phyloP scores from a whole-genome alignment of 2,797 vertebrate genomes.

The Anniella stebbinsi region DNA sequence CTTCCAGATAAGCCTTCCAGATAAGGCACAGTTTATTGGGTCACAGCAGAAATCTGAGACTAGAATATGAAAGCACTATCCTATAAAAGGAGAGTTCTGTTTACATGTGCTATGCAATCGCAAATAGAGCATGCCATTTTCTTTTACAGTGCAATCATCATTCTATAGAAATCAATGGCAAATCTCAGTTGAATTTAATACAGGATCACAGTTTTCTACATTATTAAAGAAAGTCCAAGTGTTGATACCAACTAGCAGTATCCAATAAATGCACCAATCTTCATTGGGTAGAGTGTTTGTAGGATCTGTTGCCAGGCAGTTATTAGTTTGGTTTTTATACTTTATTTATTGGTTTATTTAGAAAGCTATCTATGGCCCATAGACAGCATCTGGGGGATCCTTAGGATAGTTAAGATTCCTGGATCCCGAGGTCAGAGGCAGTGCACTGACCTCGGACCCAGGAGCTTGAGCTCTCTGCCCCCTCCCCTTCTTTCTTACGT shows the following conservation, averaged over 20 bases:
- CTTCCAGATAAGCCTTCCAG: constrained; percentile 17
- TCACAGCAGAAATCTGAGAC: background rate
- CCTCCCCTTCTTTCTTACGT: too few species aligned
- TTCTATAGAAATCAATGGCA: background rate
- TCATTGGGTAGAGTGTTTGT: constrained; percentile 52
- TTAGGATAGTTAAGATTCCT: too few species aligned
- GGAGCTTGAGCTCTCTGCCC: too few species aligned
- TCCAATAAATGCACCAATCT: constrained; percentile 3
- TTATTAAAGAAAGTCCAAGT: constrained; percentile 14
- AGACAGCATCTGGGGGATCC: too few species aligned
- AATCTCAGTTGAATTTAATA: background rate
- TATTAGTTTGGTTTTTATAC: background rate
- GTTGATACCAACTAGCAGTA: constrained; percentile 5
- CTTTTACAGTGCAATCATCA: background rate
- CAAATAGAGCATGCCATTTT: background rate
- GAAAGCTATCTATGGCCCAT: too few species aligned
- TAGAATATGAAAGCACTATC: background rate
- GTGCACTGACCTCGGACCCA: too few species aligned
- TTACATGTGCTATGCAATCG: background rate
- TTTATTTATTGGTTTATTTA: background rate
- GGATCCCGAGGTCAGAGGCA: too few species aligned
- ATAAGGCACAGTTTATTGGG: background rate
- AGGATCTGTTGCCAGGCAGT: constrained; percentile 22
- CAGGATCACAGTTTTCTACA: background rate
- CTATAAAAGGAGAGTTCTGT: background rate